Evolutionary conservation across 2,888 invertebrate genomes (phyloP), one percentile per base, ranked within the genome.

Genomic region (Catocala sponsa): DNA sequence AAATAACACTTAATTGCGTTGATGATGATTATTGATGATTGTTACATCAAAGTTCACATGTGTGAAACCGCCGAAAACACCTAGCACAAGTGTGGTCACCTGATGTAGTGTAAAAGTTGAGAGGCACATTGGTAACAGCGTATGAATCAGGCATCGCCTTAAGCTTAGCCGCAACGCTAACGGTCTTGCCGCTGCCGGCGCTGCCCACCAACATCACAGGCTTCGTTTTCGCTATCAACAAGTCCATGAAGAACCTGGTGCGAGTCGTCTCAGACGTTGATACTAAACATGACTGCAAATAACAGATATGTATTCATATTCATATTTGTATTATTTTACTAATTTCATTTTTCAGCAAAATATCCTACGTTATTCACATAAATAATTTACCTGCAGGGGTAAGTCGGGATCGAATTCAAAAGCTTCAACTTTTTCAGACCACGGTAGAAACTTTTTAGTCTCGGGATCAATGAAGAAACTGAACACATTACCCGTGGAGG

Each of bases 71-170:
- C 25, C 25, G 25, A 4, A 15, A 25, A 25, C 25, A 25, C 25
- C 25, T 25, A 2, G 25, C 25, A 25, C 25, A 25, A 25, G 25
- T 4, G 25, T 25, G 2, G 25, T 25, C 25, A 96, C 96, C 96
- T 44, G 98, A 98, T 0, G 98, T 98, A 0, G 99, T 99, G 85
- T 99, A 99, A 87, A 98, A 99, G 92, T 99, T 99, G 85, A 99
- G 97, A 0, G 99, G 98, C 11, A 98, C 98, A 89, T 98, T 98
- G 6, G 97, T 97, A 6, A 98, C 95, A 35, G 97, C 96, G 86
- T 96, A 99, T 46, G 96, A 96, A 7, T 98, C 97, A 0, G 97
- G 94, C 41, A 99, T 86, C 0, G 95, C 90, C 66, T 95, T 95
- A 11, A 99, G 94, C 84, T 98, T 98, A 64, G 98, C 98, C 44